Evolutionary conservation across 2,888 invertebrate species (phyloP).

Genomic region (Orchesella flavescens): DNA sequence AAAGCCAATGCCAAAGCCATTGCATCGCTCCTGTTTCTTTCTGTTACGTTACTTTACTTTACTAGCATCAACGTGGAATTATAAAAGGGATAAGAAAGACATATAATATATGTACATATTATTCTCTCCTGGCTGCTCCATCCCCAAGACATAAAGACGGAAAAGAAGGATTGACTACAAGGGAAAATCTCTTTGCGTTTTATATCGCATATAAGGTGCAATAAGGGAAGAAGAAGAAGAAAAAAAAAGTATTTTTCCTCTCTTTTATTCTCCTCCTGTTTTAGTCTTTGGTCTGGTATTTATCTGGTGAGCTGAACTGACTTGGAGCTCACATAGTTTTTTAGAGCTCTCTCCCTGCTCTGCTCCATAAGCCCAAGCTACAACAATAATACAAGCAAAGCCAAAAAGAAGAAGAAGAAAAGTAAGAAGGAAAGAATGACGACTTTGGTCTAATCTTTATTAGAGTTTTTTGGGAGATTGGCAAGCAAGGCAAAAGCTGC

Average conservation of each 20-base stretch:
- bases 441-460: constrained; percentile 72
- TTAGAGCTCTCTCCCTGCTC: background rate
- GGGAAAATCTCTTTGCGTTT: background rate
- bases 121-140: too few relatives aligned
- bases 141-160: constrained; percentile 35
- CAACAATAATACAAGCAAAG: constrained; percentile 5
- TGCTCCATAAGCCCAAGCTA: background rate
- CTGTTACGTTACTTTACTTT: too few relatives aligned
- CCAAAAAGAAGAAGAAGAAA: constrained; percentile 27
- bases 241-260: constrained; percentile 21
- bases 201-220: background rate
- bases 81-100: background rate
- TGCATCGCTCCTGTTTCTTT: background rate
- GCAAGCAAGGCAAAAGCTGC: constrained; percentile 68
- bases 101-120: background rate
- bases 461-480: constrained; percentile 72
- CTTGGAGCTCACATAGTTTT: constrained; percentile 36
- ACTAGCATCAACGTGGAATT: background rate
- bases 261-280: constrained; percentile 30
- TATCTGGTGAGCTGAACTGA: constrained; percentile 63
- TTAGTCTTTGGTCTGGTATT: constrained; percentile 61
- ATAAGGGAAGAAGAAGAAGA: too few relatives aligned
- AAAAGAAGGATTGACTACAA: constrained; percentile 22
- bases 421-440: constrained; percentile 58
- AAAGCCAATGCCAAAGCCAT: constrained; percentile 47